Evolutionary conservation across 2,888 invertebrate species (phyloP), one percentile per base, ranked within the genome.

Genomic region (Trachelus tabidus): DNA sequence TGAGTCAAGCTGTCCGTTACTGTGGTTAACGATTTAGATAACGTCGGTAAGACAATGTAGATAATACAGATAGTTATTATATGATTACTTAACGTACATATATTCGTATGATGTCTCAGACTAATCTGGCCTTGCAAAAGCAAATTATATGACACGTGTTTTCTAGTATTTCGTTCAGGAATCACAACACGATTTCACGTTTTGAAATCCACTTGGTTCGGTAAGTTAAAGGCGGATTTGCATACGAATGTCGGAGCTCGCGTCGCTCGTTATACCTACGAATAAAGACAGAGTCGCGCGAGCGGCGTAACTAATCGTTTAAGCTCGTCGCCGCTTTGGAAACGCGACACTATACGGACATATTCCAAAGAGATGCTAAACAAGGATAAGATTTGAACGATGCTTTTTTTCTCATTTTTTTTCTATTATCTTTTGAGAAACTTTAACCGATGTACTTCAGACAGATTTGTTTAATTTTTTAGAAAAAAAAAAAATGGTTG

Each of bases 261-360:
- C 71, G 23, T 71, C 15, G 34, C 34, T 31, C 34, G 34, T 71
- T 69, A 68, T 77, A 74, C 77, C 75, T 77, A 80, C 76, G 82
- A 80, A 87, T 84, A 88, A 88, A 88, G 87, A 85, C 85, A 84
- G 83, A 85, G 86, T 83, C 84, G 83, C 82, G 84, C 84, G 85
- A 85, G 83, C 81, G 73, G 84, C 85, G 89, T 88, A 87, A 89
- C 89, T 88, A 90, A 89, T 89, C 88, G 87, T 85, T 85, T 69
- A 76, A 80, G 73, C 56, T 23, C 56, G 56, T 56, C 56, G 56
- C 23, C 23, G 56, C 56, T 56, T 56, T 56, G 56, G 56, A 56
- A 56, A 56, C 56, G 56, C 56, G 56, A 56, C 56, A 56, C 56
- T 56, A 56, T 23, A n/a, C n/a, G 9, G 9, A 56, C 23, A 23